Percentiles rank a stretch among this genome's conserved stretches.
Evolutionary conservation across 2,113 vertebrate genomes (phyloP).

Genomic region (Pristiophorus japonicus): DNA sequence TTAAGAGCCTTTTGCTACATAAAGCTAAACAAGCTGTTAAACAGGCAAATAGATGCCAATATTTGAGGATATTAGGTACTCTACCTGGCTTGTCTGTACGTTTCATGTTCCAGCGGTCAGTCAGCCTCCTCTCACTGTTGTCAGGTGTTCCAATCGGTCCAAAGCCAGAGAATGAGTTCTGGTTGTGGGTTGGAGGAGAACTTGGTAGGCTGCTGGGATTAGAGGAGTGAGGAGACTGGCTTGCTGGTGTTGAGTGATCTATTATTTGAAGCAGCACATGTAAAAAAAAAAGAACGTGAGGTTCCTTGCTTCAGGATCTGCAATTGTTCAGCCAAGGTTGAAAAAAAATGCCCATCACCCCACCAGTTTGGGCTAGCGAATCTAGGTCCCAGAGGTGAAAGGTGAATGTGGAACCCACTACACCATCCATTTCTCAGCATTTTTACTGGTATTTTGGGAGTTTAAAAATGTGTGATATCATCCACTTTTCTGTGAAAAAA

Average conservation of each 20-base stretch:
- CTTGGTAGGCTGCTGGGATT: conserved; percentile 97
- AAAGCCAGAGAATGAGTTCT: conserved; percentile 87
- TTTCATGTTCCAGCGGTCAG: conserved; percentile 85
- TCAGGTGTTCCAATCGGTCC: conserved; percentile 93
- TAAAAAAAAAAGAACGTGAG: not conserved
- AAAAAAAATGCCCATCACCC: not conserved
- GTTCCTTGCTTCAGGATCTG: too few relatives aligned
- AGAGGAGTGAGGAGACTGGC: conserved; percentile 96
- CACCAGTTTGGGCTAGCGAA: not conserved
- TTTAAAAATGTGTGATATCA: not conserved
- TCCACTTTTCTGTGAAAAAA: not conserved
- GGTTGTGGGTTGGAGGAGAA: conserved; percentile 92
- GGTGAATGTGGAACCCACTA: not conserved
- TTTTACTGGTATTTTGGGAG: not conserved
- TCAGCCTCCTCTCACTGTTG: conserved; percentile 76
- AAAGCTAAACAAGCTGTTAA: not conserved
- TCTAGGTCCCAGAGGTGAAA: not conserved
- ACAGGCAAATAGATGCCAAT: not conserved
- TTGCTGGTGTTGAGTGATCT: conserved; percentile 98
- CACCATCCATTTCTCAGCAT: not conserved
- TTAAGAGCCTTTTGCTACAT: not conserved
- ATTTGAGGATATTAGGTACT: conserved; percentile 33
- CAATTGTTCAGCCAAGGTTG: not conserved
- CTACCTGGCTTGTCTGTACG: conserved; percentile 75
- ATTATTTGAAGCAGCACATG: conserved; percentile 13